Evolutionary conservation across 2,797 vertebrate genomes (phyloP), one percentile per base, ranked within the genome.

Genomic region (Leucoraja ocellata): DNA sequence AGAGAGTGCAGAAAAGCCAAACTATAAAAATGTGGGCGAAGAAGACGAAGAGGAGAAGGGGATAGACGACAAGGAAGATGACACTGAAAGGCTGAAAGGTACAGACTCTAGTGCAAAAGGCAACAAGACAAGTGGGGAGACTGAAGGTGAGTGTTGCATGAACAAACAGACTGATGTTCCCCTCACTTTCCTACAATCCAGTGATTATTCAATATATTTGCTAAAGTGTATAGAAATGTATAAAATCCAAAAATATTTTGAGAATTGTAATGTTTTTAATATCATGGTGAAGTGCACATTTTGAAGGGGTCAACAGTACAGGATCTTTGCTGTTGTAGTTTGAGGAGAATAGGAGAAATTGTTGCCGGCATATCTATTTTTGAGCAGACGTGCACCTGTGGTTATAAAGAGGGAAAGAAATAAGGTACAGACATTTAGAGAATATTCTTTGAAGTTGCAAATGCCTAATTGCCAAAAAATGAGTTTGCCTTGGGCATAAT

Each of bases 21-120:
- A 99, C 95, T 99, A 99, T 95, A 99, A 99, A 96, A 99, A 99
- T 46, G 96, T 99, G 93, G 99, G 98, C 32, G 99, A 99, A 94
- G 97, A 97, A 32, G 99, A 99, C 1, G 99, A 99, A 80, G 98
- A 99, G 0, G 98, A 98, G 81, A 97, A 97, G 94, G 95, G 95
- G 11, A 93, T 96, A 0, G 97, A 98, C 73, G 97, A 97, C 93
- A 96, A 95, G 54, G 96, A 95, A 25, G 98, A 98, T 93, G 96
- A 96, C 25, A 10, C 95, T 88, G 98, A 99, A 95, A 99, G 98
- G 97, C 96, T 96, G 95, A 98, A 98, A 97, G 97, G 97, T 96
- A 97, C 96, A 96, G 98, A 99, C 96, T 97, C 96, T 93, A 97
- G 97, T 96, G 97, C 97, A 95, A 98, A 99, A 96, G 96, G 97